A percentile compares a stretch with the other conserved stretches of the same genome.
Evolutionary conservation across 2,888 invertebrate species (phyloP).

Genomic region (Koerneria pararmatus): DNA sequence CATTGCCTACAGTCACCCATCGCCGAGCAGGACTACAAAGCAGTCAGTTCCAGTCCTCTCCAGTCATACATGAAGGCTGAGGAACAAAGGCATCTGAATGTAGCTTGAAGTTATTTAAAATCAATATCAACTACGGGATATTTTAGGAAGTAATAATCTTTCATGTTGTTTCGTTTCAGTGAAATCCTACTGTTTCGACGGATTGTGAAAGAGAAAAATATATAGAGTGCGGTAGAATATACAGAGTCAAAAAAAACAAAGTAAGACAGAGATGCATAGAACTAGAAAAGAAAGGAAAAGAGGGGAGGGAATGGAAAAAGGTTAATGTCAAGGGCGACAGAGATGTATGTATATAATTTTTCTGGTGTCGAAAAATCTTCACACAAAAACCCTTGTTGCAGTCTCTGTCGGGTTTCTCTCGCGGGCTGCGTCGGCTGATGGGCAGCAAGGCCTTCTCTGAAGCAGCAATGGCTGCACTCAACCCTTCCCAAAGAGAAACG

Average conservation of each 20-base stretch:
- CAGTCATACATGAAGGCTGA: no score
- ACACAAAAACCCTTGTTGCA: not conserved
- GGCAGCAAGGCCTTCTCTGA: constrained; percentile 33
- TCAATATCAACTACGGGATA: no score
- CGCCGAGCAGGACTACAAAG: no score
- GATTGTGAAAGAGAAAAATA: no score
- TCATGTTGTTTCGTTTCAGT: no score
- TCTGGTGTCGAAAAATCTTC: not conserved
- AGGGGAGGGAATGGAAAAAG: not conserved
- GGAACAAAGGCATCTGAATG: no score
- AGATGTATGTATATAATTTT: not conserved
- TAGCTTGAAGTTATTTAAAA: no score
- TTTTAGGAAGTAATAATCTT: no score
- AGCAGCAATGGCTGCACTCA: constrained; percentile 32
- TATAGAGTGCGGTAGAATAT: no score
- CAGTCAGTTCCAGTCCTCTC: no score
- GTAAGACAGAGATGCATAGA: constrained; percentile 39
- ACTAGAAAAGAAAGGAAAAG: constrained; percentile 29
- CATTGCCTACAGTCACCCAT: constrained; percentile 31
- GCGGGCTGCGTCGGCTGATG: constrained; percentile 23
- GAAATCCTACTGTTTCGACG: no score
- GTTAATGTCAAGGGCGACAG: not conserved
- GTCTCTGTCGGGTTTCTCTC: constrained; percentile 14
- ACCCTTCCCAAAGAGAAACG: constrained; percentile 34
- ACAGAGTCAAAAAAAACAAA: no score